phyloP scores from a whole-genome alignment of 2,797 vertebrate genomes.

The Enteromius radiatus region DNA sequence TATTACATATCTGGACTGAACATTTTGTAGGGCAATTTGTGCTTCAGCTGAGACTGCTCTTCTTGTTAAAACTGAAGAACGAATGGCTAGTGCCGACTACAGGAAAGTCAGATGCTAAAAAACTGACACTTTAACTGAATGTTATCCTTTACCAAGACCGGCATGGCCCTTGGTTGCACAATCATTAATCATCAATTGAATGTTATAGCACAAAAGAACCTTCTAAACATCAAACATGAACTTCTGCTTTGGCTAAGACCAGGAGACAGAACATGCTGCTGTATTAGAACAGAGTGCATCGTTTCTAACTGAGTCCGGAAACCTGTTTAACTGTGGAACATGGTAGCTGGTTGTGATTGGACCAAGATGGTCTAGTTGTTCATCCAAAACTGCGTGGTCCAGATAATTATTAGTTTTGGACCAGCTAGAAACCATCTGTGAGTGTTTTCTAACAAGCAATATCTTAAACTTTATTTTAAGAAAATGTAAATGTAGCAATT shows the following conservation, averaged over 20 bases:
- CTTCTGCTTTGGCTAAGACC: not conserved
- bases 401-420: not conserved
- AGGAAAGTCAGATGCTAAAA: not conserved
- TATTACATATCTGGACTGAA: slow-evolving; percentile 21
- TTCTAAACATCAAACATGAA: not conserved
- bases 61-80: slow-evolving; percentile 13
- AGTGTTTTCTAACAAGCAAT: not conserved
- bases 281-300: not conserved
- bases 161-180: not conserved
- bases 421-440: not conserved
- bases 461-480: not conserved
- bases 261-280: not conserved
- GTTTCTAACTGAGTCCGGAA: not conserved
- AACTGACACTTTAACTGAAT: not conserved
- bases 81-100: not conserved
- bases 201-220: not conserved
- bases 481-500: not conserved
- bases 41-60: slow-evolving; percentile 11
- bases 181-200: not conserved
- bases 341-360: not conserved
- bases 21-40: slow-evolving; percentile 27
- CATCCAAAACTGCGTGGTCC: not conserved
- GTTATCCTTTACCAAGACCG: not conserved
- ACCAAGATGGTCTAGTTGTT: not conserved
- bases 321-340: not conserved